Evolutionary conservation across 2,113 vertebrate species (phyloP).

Genomic region (Probosciger aterrimus): DNA sequence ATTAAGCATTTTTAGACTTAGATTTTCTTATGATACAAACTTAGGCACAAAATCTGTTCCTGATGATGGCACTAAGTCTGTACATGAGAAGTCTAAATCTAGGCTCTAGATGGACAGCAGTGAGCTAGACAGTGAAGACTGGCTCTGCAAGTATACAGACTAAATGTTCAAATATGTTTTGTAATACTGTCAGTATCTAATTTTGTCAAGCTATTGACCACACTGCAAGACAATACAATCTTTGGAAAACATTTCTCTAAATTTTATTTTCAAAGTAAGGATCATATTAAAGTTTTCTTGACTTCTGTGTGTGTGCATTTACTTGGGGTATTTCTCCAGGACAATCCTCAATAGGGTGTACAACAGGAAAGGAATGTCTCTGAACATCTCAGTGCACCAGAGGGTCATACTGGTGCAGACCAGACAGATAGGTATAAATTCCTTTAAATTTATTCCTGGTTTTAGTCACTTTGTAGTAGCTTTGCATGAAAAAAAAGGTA

Average conservation of each 20-base stretch:
- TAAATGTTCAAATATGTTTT: not conserved
- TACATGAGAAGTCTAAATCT: not conserved
- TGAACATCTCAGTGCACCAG: not conserved
- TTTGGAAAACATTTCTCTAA: not conserved
- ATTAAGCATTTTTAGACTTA: not conserved
- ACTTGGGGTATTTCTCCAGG: not conserved
- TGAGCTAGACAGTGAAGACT: not conserved
- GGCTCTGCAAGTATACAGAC: fast-evolving
- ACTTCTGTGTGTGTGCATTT: not conserved
- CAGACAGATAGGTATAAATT: not conserved
- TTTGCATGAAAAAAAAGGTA: not conserved
- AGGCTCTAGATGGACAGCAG: not conserved
- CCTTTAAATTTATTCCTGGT: not conserved
- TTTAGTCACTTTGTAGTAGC: not conserved
- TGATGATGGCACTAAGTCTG: not conserved
- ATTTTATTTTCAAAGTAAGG: not conserved
- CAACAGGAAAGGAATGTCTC: not conserved
- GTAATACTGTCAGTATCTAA: not conserved
- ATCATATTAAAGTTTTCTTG: not conserved
- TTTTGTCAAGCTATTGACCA: not conserved
- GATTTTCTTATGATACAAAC: not conserved
- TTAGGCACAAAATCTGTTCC: not conserved
- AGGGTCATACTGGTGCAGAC: not conserved
- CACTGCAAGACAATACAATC: not conserved
- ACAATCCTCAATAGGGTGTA: not conserved